Conservation (phyloP, 1,140 invertebrate genomes). For the Argopecten irradians region DNA sequence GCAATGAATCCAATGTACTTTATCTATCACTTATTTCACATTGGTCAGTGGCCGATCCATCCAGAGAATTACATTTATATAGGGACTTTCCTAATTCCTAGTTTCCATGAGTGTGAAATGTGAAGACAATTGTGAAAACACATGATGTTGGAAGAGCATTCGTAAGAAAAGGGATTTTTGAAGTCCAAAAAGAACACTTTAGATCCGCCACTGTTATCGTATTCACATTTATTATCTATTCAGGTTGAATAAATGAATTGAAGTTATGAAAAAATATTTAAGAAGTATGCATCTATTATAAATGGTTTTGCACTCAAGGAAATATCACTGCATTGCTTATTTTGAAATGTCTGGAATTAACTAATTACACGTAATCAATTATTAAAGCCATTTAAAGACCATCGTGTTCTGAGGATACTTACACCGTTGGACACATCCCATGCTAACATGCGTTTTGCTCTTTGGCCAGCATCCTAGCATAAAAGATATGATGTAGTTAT, state of each 20-base stretch:
- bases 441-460: constrained; percentile 79
- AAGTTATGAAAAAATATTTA: too few species aligned
- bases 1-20: constrained; percentile 82
- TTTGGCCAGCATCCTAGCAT: constrained; percentile 77
- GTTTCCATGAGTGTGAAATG: not conserved
- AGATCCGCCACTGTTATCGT: too few species aligned
- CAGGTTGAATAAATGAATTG: too few species aligned
- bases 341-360: not conserved
- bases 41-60: constrained; percentile 78
- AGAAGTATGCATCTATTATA: too few species aligned
- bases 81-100: not conserved
- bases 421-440: constrained; percentile 86
- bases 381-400: not conserved
- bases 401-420: constrained; percentile 56
- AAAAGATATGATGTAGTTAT: not conserved
- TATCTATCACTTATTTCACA: constrained; percentile 82
- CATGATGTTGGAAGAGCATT: too few species aligned
- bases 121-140: not conserved
- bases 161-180: too few species aligned
- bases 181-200: too few species aligned
- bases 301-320: too few species aligned
- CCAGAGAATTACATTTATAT: constrained; percentile 55
- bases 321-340: not conserved
- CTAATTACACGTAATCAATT: not conserved
- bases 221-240: too few species aligned